A percentile compares a stretch with the other conserved stretches of the same genome.
Conservation (phyloP, 2,113 vertebrate genomes). For the Scopus umbretta region DNA sequence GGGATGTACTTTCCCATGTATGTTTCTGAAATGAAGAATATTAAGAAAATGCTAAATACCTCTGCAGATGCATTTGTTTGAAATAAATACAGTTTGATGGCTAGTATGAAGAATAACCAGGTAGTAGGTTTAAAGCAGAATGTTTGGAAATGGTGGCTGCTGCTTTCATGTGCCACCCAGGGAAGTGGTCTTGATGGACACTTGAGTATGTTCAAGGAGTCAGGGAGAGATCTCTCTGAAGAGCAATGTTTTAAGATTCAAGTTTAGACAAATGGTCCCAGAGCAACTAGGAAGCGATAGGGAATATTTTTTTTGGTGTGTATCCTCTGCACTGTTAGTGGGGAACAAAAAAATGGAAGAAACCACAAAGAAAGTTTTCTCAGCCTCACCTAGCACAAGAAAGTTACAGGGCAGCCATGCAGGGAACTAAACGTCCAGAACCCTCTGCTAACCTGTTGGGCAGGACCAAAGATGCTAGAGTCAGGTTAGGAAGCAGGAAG, state of each 20-base stretch:
- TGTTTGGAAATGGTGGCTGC: neutral
- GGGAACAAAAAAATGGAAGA: neutral
- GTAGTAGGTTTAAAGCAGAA: neutral
- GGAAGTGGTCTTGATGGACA: neutral
- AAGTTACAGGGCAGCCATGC: neutral
- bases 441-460: neutral
- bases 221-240: neutral
- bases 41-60: neutral
- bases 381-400: neutral
- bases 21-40: neutral
- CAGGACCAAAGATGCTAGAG: neutral
- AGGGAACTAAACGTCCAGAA: neutral
- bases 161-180: neutral
- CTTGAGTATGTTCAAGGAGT: neutral
- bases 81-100: neutral
- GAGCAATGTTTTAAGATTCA: neutral
- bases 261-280: neutral
- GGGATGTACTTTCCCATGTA: neutral
- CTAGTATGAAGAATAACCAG: neutral
- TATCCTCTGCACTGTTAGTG: neutral
- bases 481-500: neutral
- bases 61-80: neutral
- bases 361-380: neutral
- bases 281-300: neutral
- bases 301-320: neutral